Evolutionary conservation across 1,140 invertebrate genomes (phyloP).

Genomic region (Solenopsis invicta): DNA sequence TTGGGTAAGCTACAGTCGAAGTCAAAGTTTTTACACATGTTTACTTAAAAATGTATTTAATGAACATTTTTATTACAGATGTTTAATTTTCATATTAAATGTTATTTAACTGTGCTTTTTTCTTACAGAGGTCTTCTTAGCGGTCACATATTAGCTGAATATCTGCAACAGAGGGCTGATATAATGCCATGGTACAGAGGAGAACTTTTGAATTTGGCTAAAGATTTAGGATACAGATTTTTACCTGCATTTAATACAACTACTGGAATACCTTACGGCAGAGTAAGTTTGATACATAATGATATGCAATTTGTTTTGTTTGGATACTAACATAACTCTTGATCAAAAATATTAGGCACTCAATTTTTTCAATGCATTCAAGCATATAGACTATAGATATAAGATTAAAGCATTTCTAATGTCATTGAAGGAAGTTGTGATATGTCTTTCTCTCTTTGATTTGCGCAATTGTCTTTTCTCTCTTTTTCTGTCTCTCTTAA

Average conservation of each 20-base stretch:
- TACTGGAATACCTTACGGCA: constrained; percentile 98
- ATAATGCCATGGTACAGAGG: constrained; percentile 96
- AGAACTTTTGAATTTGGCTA: constrained; percentile 96
- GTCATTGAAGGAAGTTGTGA: too few relatives aligned
- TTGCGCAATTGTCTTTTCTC: too few relatives aligned
- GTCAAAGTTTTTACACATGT: background rate
- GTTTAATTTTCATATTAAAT: background rate
- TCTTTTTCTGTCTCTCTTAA: too few relatives aligned
- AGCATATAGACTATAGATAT: too few relatives aligned
- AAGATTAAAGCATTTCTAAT: too few relatives aligned
- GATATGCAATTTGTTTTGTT: constrained; percentile 10
- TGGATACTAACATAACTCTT: background rate
- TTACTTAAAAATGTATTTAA: background rate
- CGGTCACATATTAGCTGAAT: constrained; percentile 96
- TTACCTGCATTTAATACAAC: constrained; percentile 99
- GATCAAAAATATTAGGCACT: too few relatives aligned
- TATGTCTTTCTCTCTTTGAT: too few relatives aligned
- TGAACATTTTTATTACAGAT: constrained; percentile 15
- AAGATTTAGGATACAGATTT: constrained; percentile 96
- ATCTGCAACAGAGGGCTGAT: constrained; percentile 92
- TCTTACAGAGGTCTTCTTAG: constrained; percentile 94
- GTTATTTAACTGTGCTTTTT: constrained; percentile 23
- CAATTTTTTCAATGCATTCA: too few relatives aligned
- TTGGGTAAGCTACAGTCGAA: constrained; percentile 90
- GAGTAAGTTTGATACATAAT: constrained; percentile 88